phyloP scores from a whole-genome alignment of 2,888 invertebrate species.

The Chrysolina americana region DNA sequence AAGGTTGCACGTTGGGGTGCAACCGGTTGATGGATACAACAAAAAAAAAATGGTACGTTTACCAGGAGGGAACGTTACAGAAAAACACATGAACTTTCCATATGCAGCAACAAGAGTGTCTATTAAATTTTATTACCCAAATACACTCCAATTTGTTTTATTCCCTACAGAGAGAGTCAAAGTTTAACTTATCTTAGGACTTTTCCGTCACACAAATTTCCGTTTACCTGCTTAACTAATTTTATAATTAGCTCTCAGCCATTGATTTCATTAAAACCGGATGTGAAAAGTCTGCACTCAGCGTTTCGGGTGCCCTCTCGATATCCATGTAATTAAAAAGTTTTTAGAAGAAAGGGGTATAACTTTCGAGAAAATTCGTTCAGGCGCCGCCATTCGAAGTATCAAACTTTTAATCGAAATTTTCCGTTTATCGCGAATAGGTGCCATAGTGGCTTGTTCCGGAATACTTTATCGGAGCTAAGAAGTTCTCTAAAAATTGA shows the following conservation, averaged over 20 bases:
- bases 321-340: slow-evolving; percentile 18
- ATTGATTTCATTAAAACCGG: slow-evolving; percentile 12
- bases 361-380: slow-evolving; percentile 9
- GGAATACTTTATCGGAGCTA: neutral
- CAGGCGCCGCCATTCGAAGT: neutral
- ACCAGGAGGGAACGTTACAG: no score
- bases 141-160: no score
- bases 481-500: neutral
- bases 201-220: neutral
- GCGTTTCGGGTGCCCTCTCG: neutral
- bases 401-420: slow-evolving; percentile 20
- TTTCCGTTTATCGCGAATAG: neutral
- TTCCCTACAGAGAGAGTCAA: neutral
- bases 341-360: slow-evolving; percentile 12
- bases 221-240: neutral
- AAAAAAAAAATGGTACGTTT: no score
- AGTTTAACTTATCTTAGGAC: neutral
- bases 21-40: no score
- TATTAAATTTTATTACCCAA: no score
- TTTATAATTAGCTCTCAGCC: neutral
- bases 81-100: no score
- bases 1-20: no score
- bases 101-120: no score
- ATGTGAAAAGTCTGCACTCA: neutral
- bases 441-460: neutral